Conservation (phyloP, 2,888 invertebrate species). For the Catocala nupta region DNA sequence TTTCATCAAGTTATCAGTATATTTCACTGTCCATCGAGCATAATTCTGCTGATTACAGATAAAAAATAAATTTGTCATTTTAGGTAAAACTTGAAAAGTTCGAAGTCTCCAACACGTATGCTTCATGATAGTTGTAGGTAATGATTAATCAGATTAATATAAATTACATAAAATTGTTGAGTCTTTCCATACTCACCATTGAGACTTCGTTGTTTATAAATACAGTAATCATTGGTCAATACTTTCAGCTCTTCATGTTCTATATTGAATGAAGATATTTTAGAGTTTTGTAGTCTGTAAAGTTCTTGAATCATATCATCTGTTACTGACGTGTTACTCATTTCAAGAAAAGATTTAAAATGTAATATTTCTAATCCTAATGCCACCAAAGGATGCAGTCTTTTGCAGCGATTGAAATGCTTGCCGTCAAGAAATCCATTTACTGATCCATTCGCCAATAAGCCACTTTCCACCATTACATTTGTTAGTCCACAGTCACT, state of each 20-base stretch:
- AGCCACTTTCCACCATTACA: background rate
- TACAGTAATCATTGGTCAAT: constrained; percentile 11
- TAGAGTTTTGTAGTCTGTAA: background rate
- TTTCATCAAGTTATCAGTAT: constrained; percentile 38
- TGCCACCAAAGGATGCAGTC: too few relatives aligned
- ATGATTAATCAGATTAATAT: background rate
- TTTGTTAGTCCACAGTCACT: constrained; percentile 6
- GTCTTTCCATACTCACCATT: constrained; percentile 1
- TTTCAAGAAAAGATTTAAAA: too few relatives aligned
- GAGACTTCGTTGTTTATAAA: constrained; percentile 6
- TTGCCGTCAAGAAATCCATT: constrained; percentile 7
- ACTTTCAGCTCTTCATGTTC: background rate
- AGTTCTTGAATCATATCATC: constrained; percentile 7
- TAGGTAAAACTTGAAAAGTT: constrained; percentile 19
- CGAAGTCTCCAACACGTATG: constrained; percentile 22
- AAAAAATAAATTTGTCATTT: constrained; percentile 40
- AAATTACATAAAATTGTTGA: too few relatives aligned
- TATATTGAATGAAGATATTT: background rate
- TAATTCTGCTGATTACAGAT: constrained; percentile 43
- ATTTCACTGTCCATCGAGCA: constrained; percentile 42
- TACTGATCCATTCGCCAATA: constrained; percentile 11
- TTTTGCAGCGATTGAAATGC: constrained; percentile 12
- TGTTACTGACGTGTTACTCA: background rate
- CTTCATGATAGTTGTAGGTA: constrained; percentile 17
- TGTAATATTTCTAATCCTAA: too few relatives aligned